A percentile compares a stretch with the other conserved stretches of the same genome.
These are phyloP conservation scores for Colletes gigas DNA, from an alignment of 1,140 invertebrate genomes.

Conservation along the genomic window DNA sequence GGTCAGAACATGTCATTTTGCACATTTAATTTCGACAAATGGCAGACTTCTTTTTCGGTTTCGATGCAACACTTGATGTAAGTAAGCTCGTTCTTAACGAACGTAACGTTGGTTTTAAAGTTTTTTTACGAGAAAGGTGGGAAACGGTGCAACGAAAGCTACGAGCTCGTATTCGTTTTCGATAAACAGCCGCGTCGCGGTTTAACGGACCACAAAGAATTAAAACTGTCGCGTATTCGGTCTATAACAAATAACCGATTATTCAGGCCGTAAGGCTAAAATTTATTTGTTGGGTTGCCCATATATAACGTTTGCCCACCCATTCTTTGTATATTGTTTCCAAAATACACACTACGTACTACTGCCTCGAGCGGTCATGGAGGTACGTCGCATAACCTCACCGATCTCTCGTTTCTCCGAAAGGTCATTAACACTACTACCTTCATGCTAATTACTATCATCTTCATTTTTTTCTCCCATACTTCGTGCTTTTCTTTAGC, in stretches of 20 bases:
- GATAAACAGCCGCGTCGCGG: constrained; percentile 61
- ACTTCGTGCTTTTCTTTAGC: neutral
- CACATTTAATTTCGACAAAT: constrained; percentile 86
- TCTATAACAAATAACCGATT: neutral
- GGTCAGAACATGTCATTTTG: constrained; percentile 84
- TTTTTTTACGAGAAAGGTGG: no score
- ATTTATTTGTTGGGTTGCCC: neutral
- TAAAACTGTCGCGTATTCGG: neutral
- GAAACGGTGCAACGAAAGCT: neutral
- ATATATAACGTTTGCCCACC: neutral
- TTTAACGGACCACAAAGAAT: constrained; percentile 2
- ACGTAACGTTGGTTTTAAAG: no score
- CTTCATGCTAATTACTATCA: neutral
- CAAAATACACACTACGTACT: constrained; percentile 12
- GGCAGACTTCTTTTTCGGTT: constrained; percentile 92
- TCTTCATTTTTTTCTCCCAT: neutral
- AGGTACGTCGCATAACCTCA: constrained; percentile 57
- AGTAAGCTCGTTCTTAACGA: constrained; percentile 74
- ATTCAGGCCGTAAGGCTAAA: neutral
- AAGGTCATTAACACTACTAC: constrained; percentile 58
- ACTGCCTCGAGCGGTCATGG: constrained; percentile 3
- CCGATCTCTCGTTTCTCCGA: constrained; percentile 32
- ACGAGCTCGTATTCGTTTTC: constrained; percentile 4
- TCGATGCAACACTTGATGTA: constrained; percentile 87
- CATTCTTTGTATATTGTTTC: neutral